phyloP scores from a whole-genome alignment of 92 coral and sea anemone species.

The Palythoa grandis region DNA sequence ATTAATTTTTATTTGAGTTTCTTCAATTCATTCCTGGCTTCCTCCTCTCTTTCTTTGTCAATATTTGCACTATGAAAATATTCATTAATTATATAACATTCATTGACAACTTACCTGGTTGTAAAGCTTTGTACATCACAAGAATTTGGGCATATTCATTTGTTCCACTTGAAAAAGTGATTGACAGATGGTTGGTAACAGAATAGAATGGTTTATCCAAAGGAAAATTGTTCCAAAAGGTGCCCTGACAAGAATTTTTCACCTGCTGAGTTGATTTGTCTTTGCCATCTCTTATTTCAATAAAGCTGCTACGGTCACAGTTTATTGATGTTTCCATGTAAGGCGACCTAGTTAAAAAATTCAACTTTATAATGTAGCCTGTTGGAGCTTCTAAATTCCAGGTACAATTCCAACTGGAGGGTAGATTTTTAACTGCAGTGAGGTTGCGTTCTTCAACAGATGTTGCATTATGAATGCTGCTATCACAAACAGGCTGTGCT shows the following conservation, averaged over 20 bases:
- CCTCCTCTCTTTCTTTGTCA: neutral
- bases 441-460: constrained; percentile 5
- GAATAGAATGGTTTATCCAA: constrained; percentile 24
- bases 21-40: too few species aligned
- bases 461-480: constrained; percentile 1
- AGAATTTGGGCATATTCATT: neutral
- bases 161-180: constrained; percentile 34
- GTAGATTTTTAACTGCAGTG: neutral
- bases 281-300: constrained; percentile 24
- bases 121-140: constrained; percentile 2
- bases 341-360: neutral
- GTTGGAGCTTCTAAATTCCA: constrained; percentile 31
- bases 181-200: neutral
- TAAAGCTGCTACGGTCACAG: neutral
- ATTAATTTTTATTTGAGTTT: too few species aligned
- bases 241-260: constrained; percentile 14
- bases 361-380: constrained; percentile 5
- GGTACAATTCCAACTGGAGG: constrained; percentile 16
- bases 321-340: neutral
- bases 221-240: constrained; percentile 6
- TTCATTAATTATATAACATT: neutral
- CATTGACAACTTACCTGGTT: constrained; percentile 9
- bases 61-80: neutral
- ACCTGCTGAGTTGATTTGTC: neutral
- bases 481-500: constrained; percentile 16